A percentile compares a stretch with the other conserved stretches of the same genome.
These are phyloP conservation scores for Cephus spinipes DNA, from an alignment of 2,888 invertebrate species.

Conservation along the genomic window DNA sequence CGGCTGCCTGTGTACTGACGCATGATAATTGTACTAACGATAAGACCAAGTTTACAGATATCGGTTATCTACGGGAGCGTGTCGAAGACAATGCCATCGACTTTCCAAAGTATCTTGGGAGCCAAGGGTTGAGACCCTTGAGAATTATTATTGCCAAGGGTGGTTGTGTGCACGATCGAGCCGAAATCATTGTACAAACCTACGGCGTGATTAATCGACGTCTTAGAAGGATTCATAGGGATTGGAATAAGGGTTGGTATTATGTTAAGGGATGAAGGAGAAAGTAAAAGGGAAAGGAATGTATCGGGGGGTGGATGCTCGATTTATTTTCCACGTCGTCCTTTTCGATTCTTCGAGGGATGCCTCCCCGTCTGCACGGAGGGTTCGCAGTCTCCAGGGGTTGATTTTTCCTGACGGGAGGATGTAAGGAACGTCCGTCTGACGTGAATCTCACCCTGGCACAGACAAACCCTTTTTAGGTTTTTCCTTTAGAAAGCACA, in stretches of 20 bases:
- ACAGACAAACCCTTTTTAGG: not conserved
- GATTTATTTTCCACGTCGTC: constrained; percentile 5
- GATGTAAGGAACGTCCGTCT: not conserved
- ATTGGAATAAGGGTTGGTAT: not conserved
- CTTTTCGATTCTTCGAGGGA: not conserved
- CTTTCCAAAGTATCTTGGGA: not conserved
- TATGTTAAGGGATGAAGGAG: not conserved
- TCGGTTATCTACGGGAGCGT: not conserved
- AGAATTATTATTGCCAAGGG: not conserved
- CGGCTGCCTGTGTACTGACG: not conserved
- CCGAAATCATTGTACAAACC: constrained; percentile 1
- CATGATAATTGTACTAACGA: not conserved
- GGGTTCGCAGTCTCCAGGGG: not conserved
- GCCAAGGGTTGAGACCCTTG: not conserved
- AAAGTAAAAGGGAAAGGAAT: not conserved
- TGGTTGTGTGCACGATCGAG: not conserved
- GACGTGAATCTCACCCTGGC: not conserved
- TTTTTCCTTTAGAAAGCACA: not conserved
- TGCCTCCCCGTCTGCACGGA: not conserved
- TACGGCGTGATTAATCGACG: not conserved
- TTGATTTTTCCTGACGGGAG: not conserved
- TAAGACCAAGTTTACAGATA: not conserved
- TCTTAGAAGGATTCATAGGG: not conserved
- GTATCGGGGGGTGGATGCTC: not conserved
- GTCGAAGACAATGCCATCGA: not conserved